Percentiles rank a stretch among this genome's conserved stretches.
These are phyloP conservation scores for Sphenodon punctatus DNA, from an alignment of 2,797 vertebrate species.

Conservation along the genomic window DNA sequence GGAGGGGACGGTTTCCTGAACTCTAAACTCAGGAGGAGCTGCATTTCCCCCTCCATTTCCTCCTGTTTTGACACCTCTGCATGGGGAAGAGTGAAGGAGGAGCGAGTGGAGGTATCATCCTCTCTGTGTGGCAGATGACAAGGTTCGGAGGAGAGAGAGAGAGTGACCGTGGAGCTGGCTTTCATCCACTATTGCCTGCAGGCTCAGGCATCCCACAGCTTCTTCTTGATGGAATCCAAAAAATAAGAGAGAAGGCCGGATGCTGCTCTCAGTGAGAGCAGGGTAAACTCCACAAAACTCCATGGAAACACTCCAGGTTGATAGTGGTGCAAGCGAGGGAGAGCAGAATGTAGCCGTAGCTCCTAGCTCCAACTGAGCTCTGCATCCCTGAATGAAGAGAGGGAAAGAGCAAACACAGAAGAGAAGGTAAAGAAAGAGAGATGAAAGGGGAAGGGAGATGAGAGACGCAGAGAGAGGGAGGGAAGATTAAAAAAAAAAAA, in stretches of 20 bases:
- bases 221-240: not conserved
- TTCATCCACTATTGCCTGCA: not conserved
- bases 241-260: not conserved
- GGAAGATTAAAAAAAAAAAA: not conserved
- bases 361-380: not conserved
- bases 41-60: not conserved
- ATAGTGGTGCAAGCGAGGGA: not conserved
- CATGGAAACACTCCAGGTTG: not conserved
- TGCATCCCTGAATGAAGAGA: not conserved
- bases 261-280: rapidly evolving
- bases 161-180: not conserved
- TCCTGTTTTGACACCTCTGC: not conserved
- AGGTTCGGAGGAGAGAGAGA: rapidly evolving
- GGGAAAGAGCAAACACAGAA: not conserved
- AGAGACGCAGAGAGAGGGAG: not conserved
- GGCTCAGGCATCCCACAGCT: not conserved
- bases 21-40: too few relatives aligned
- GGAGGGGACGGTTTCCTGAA: too few relatives aligned
- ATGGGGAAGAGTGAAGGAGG: not conserved
- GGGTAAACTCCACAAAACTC: not conserved
- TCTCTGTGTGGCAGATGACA: not conserved
- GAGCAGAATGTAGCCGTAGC: not conserved
- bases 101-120: not conserved
- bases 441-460: not conserved
- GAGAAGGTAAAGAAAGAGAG: not conserved